Percentiles rank a stretch among this genome's conserved stretches.
Conservation (phyloP, 1,140 invertebrate species). For the Bacillus rossius region DNA sequence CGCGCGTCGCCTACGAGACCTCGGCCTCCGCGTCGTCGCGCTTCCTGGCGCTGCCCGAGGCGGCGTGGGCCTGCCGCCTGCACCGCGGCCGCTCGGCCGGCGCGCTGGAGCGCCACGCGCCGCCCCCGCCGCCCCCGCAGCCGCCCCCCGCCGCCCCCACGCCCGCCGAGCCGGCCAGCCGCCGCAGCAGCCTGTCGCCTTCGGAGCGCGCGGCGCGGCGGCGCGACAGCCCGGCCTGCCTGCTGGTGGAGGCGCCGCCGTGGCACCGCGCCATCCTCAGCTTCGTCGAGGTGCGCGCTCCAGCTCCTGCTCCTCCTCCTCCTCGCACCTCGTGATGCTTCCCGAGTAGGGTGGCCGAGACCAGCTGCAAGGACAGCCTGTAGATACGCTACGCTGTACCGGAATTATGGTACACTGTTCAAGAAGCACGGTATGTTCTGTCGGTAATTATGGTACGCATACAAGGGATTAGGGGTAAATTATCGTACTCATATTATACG, state of each 20-base stretch:
- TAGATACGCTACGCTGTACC: too few species aligned
- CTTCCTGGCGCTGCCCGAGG: conserved; percentile 38
- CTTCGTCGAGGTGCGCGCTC: conserved; percentile 40
- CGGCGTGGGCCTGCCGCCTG: conserved; percentile 22
- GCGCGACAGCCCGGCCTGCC: conserved; percentile 35
- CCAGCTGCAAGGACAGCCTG: too few species aligned
- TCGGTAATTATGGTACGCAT: too few species aligned
- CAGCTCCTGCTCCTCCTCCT: too few species aligned
- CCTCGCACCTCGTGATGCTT: too few species aligned
- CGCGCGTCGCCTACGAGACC: conserved; percentile 44
- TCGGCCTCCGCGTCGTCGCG: conserved; percentile 43
- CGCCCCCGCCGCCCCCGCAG: background rate
- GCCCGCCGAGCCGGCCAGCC: conserved; percentile 22
- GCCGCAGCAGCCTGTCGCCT: conserved; percentile 40
- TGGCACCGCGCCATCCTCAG: conserved; percentile 42
- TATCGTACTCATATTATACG: too few species aligned
- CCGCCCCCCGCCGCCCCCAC: background rate
- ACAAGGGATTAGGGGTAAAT: too few species aligned
- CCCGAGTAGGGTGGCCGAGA: too few species aligned
- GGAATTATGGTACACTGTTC: too few species aligned
- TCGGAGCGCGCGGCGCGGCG: conserved; percentile 37
- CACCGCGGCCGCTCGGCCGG: conserved; percentile 33
- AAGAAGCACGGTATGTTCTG: too few species aligned
- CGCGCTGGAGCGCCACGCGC: conserved; percentile 12
- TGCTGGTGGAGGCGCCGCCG: conserved; percentile 38